These are phyloP conservation scores for Takifugu bimaculatus DNA, from an alignment of 2,113 vertebrate species.

Conservation along the genomic window DNA sequence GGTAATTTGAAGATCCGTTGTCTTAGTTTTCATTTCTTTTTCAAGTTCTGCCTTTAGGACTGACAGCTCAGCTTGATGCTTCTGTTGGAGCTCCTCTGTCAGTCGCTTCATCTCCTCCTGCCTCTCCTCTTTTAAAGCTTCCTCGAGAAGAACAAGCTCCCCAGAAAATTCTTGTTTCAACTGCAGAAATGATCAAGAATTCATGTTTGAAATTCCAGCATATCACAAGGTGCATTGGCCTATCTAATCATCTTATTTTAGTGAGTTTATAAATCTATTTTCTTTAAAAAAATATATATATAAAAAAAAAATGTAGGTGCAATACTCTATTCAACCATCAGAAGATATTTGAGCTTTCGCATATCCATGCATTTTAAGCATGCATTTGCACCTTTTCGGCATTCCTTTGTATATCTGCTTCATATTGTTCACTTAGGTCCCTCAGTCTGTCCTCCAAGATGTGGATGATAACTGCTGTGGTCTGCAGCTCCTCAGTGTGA, in stretches of 20 bases:
- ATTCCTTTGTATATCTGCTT: slow-evolving; percentile 46
- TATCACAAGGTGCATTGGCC: too few relatives aligned
- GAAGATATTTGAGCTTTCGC: background rate
- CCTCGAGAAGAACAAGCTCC: slow-evolving; percentile 57
- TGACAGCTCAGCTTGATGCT: slow-evolving; percentile 45
- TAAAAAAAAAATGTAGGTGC: background rate
- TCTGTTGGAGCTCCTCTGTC: slow-evolving; percentile 63
- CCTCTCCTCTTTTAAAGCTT: slow-evolving; percentile 50
- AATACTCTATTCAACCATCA: background rate
- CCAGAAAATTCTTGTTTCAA: slow-evolving; percentile 66
- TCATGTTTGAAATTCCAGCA: background rate
- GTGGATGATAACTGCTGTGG: slow-evolving; percentile 53
- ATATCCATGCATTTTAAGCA: background rate
- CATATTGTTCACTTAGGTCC: slow-evolving; percentile 68
- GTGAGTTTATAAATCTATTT: background rate
- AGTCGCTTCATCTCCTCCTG: slow-evolving; percentile 60
- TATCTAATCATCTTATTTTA: background rate
- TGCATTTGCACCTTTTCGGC: slow-evolving; percentile 44
- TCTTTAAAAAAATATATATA: too few relatives aligned
- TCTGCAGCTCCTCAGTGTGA: slow-evolving; percentile 72
- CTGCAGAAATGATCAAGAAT: slow-evolving; percentile 48
- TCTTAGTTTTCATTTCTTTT: slow-evolving; percentile 53
- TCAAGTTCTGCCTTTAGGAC: slow-evolving; percentile 57
- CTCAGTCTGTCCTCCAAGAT: slow-evolving; percentile 72
- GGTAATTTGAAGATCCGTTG: slow-evolving; percentile 49